Evolutionary conservation across 2,888 invertebrate genomes (phyloP), one percentile per base, ranked within the genome.

Genomic region (Barypeithes pellucidus): DNA sequence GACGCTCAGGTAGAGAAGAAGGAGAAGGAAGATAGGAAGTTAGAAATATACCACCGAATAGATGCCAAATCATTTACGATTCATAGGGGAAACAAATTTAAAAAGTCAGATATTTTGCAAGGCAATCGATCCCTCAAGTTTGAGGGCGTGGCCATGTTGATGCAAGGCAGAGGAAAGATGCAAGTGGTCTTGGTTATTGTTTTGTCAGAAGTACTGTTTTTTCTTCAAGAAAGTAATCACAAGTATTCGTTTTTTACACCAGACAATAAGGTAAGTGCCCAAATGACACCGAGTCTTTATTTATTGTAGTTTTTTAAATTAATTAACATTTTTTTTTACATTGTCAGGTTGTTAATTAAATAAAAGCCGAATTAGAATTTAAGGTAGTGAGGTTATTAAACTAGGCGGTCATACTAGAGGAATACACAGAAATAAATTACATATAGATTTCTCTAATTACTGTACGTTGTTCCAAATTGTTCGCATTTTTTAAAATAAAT

Each of bases 241-340:
- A 97, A 97, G 83, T 97, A 96, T 83, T 91, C 94, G 2, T 97
- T 97, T 88, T 95, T 95, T 83, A 94, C 96, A 76, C 96, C 96
- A 50, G 97, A 97, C 85, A 96, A 95, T 87, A 97, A 97, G 91
- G 94, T 94, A 84, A 84, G 77, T 68, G 57, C 50, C 43, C 4
- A 43, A 16, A 39, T 39, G 12, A 39, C 12, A 9, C 12, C 8
- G 8, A 33, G 8, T 4, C n/a, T n/a, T 33, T 33, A 33, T 33
- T 33, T 5, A 8, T 33, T 4, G 33, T 33, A 33, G 4, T 5
- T 33, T 33, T 33, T 4, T 8, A 33, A 33, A 5, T 33, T 5
- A 5, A 45, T 47, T n/a, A 22, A 36, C n/a, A 22, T 20, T 65
- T 33, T n/a, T 39, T 52, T 39, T 63, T 2, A 50, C n/a, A n/a